These are phyloP conservation scores for Cerceris ruficornis DNA, from an alignment of 2,888 invertebrate genomes.

Conservation along the genomic window DNA sequence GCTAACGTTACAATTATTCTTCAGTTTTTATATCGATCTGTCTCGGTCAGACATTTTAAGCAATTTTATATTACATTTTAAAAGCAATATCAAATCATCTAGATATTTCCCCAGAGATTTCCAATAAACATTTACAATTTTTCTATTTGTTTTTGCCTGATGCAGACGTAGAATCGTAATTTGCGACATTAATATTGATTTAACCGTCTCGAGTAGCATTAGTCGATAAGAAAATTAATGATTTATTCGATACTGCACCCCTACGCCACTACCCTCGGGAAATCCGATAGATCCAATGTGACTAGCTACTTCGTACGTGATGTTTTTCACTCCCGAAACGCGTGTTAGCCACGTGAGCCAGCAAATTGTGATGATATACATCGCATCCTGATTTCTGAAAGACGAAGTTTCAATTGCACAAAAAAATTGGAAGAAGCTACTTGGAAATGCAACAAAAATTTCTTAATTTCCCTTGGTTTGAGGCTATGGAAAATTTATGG, in stretches of 20 bases:
- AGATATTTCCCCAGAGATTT: no score
- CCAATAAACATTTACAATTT: background rate
- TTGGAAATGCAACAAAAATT: no score
- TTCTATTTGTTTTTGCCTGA: background rate
- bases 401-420: background rate
- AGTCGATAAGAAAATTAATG: conserved; percentile 61
- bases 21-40: no score
- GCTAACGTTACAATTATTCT: no score
- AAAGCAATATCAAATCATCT: no score
- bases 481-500: no score
- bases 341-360: conserved; percentile 32
- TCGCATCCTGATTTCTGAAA: conserved; percentile 23
- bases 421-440: no score
- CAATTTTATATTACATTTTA: no score
- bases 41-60: no score
- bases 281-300: conserved; percentile 77
- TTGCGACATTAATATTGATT: conserved; percentile 34
- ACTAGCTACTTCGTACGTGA: conserved; percentile 72
- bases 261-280: conserved; percentile 76
- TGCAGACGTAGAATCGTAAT: background rate
- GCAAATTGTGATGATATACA: conserved; percentile 19
- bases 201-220: conserved; percentile 34
- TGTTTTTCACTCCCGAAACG: conserved; percentile 71
- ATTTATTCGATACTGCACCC: conserved; percentile 71
- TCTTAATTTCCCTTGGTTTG: no score